Base-by-base conservation (phyloP, 2,797 vertebrate genomes). In the Helarctos malayanus region DNA sequence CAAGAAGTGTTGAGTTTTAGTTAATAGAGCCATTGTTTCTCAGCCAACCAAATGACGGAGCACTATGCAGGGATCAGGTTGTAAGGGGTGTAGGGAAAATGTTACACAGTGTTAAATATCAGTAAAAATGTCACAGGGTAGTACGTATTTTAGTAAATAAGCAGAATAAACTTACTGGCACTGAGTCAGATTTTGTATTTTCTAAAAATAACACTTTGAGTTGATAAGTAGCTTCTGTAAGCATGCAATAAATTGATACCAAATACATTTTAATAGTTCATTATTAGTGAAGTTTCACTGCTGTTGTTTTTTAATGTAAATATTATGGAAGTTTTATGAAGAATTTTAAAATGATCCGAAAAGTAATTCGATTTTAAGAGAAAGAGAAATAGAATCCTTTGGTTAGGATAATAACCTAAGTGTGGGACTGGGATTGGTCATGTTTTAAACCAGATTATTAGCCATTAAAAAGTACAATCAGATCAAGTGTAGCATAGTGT, bases 151-250 rank as follows among this genome's bases (percentile, higher is more conserved):
- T 88, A 65, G 56, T 29, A 89, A 79, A 18, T 82, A 89, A 57
- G 15, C 25, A 75, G 49, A 68, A 76, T 84, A 91, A 89, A 91
- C 16, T 75, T 47, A 75, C 2, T 89, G 45, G 41, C 71, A 56
- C 27, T 52, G 65, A 96, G 59, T 88, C 23, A 94, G 47, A 75
- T 92, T 92, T 92, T 96, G 19, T 83, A 59, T 10, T 85, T 92
- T 73, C 2, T 85, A 49, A 93, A 96, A 95, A 95, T 75, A 90
- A 79, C 8, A 76, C 35, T 80, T 95, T 89, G 82, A 65, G 56
- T 54, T 96, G 49, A 35, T 92, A 85, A 95, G 10, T 73, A 88
- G 32, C 75, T 93, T 98, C 13, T 76, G 7, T 89, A 96, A 82
- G 49, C n/a, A 71, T 87, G n/a, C n/a, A 94, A 1, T 71, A 71